Conservation (phyloP, 2,888 invertebrate species). For the Encarsia formosa region DNA sequence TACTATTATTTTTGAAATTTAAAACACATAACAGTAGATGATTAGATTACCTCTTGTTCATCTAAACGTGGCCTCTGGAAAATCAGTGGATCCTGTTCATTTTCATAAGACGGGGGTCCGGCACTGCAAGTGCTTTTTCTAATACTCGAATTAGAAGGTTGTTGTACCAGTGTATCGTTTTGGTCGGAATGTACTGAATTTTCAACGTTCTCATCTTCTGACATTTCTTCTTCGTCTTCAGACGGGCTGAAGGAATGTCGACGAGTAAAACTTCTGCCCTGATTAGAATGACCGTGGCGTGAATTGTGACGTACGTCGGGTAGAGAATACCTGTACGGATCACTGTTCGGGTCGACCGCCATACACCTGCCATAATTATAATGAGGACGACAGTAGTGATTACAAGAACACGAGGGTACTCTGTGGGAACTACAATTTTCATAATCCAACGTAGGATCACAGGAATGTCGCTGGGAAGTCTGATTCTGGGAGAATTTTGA, state of each 20-base stretch:
- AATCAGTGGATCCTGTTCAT: slow-evolving; percentile 36
- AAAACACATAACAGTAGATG: not conserved
- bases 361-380: not conserved
- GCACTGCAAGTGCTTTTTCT: slow-evolving; percentile 19
- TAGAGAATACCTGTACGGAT: slow-evolving; percentile 14
- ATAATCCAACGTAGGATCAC: slow-evolving; percentile 9
- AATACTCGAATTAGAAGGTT: slow-evolving; percentile 4
- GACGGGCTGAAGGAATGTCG: slow-evolving; percentile 20
- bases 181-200: slow-evolving; percentile 26
- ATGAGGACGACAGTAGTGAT: not conserved
- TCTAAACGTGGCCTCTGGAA: slow-evolving; percentile 27
- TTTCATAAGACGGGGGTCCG: slow-evolving; percentile 24
- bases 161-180: slow-evolving; percentile 21
- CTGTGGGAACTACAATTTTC: slow-evolving; percentile 12
- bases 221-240: slow-evolving; percentile 20
- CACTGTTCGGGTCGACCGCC: slow-evolving; percentile 5
- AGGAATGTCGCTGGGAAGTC: slow-evolving; percentile 8
- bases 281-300: too few species aligned
- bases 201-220: slow-evolving; percentile 22
- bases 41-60: slow-evolving; percentile 36
- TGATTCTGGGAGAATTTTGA: slow-evolving; percentile 16
- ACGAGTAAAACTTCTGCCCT: slow-evolving; percentile 2
- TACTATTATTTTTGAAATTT: not conserved
- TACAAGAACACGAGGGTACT: slow-evolving; percentile 22
- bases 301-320: slow-evolving; percentile 10